Base-by-base conservation (phyloP, 2,113 vertebrate genomes). In the Azemiops feae region DNA sequence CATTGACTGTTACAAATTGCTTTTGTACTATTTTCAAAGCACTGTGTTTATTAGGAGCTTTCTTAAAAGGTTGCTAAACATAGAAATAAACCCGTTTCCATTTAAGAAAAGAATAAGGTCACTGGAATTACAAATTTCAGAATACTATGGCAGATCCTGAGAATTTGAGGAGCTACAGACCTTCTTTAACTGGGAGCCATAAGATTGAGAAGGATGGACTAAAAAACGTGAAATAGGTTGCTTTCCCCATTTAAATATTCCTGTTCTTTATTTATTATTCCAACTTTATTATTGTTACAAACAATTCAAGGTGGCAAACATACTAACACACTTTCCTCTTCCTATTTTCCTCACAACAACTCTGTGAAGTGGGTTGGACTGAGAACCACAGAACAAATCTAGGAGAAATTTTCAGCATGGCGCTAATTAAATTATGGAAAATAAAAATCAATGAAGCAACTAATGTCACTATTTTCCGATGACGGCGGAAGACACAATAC, bases 1-100 rank as follows among this genome's bases (percentile, higher is more conserved):
- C 88, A 57, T 45, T 89, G n/a, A 89, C 81, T 39, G 89, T 58
- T 92, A 92, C 92, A 92, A 92, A 92, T 85, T 57, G 92, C 64
- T n/a, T 81, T 50, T 89, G 88, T 85, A 55, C 88, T 45, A 85
- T 89, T 92, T 89, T 89, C 81, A 92, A 57, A 85, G 34, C 64
- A 89, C 5, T 16, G 64, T 85, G 64, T 92, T 92, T 92, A 58
- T 57, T 45, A 85, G 85, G 52, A 89, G 39, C 64, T 88, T 92
- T 53, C 81, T 92, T 47, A n/a, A 85, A 8, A 30, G 64, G 47
- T 47, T 85, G 92, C 85, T 57, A 22, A 50, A 55, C 55, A 85
- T 30, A 89, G 43, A 30, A 25, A 85, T 45, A 47, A 34, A 50
- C 34, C 53, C 30, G 50, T 69, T 81, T 54, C 39, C 39, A 20